Conservation (phyloP, 2,797 vertebrate genomes). For the Bryconaethiops microstoma region DNA sequence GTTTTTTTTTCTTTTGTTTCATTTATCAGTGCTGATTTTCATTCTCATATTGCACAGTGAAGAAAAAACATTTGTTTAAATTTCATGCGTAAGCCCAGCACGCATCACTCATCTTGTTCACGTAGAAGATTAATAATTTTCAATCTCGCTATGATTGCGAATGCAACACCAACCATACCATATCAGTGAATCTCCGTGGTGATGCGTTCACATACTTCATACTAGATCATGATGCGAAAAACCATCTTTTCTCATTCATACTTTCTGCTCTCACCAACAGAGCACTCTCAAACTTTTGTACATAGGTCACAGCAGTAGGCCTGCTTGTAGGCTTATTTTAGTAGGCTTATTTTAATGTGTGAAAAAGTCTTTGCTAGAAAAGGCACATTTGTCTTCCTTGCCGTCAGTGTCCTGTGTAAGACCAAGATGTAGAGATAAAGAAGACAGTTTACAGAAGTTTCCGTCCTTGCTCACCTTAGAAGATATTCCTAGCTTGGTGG, state of each 20-base stretch:
- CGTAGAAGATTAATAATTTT: constrained; percentile 21
- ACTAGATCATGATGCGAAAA: constrained; percentile 24
- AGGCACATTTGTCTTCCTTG: constrained; percentile 14
- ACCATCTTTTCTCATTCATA: constrained; percentile 41
- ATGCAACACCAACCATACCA: constrained; percentile 28
- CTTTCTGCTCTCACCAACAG: constrained; percentile 53
- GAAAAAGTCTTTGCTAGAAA: constrained; percentile 25
- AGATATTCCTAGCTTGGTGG: constrained; percentile 25
- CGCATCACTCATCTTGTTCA: not conserved
- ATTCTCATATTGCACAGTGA: not conserved
- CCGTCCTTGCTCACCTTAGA: not conserved
- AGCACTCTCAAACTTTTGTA: constrained; percentile 36
- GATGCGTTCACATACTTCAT: constrained; percentile 41
- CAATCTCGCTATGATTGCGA: constrained; percentile 27
- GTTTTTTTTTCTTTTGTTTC: not conserved
- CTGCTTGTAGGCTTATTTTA: not conserved
- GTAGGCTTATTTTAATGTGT: not conserved
- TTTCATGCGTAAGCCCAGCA: not conserved
- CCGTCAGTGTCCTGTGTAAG: constrained; percentile 19
- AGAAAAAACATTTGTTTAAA: not conserved
- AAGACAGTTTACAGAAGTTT: constrained; percentile 11
- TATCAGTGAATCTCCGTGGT: constrained; percentile 31
- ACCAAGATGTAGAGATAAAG: constrained; percentile 10
- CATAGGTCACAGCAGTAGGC: not conserved
- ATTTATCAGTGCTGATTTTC: not conserved